Evolutionary conservation across 2,113 vertebrate genomes (phyloP), one percentile per base, ranked within the genome.

Genomic region (Nesoenas mayeri): DNA sequence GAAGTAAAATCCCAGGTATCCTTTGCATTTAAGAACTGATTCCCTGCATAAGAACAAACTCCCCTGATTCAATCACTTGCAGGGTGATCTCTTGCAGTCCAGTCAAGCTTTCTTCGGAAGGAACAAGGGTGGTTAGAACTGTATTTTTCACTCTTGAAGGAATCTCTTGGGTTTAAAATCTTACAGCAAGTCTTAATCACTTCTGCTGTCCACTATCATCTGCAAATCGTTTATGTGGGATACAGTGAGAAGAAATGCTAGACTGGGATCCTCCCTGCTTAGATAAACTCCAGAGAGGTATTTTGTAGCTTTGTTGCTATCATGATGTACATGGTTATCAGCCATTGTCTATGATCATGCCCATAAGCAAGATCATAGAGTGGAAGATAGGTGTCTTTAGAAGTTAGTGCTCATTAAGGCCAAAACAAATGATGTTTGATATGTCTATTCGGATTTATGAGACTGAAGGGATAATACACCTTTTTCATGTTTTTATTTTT

Each of bases 81-180:
- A 57, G 57, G 51, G 24, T 28, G 19, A 24, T 32, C n/a, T 85
- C 24, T 47, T 61, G 36, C 28, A 16, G 32, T 42, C 26, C 22
- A 84, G 36, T 34, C 42, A 79, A 36, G 36, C 57, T 79, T 79
- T 75, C 36, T 64, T 67, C 44, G 40, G 36, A 79, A 53, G 22
- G 36, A 47, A 56, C 22, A 77, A 16, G 0, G 0, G 44, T 10
- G 8, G 26, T 11, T 48, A 51, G 34, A 71, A 54, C 5, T 64
- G 25, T 60, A 60, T 60, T 71, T 57, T 32, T 60, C 20, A 62
- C 15, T 88, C 15, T 40, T 61, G 31, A 0, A 4, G 28, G 11
- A 85, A 57, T 70, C 22, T 28, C n/a, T 85, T 4, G 1, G 10
- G 6, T 79, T 93, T 92, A 34, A 57, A 6, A 29, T 57, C 31